Percentiles rank a stretch among this genome's conserved stretches.
These are phyloP conservation scores for Sitophilus oryzae DNA, from an alignment of 1,140 invertebrate species.

Conservation along the genomic window DNA sequence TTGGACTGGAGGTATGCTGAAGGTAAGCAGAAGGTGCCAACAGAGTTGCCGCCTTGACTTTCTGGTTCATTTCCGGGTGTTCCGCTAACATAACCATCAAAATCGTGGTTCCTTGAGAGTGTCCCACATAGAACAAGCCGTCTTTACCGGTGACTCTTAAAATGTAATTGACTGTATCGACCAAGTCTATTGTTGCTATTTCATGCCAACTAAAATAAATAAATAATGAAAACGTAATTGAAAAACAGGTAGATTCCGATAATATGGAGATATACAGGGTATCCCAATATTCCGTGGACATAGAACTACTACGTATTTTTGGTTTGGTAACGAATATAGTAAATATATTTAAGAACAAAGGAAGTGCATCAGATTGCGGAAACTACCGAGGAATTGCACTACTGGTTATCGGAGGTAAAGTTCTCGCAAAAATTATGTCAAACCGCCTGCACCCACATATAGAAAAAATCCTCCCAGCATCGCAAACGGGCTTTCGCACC, in stretches of 20 bases:
- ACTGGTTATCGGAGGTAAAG: too few relatives aligned
- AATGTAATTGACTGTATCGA: constrained; percentile 54
- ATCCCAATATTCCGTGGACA: too few relatives aligned
- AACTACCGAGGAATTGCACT: too few relatives aligned
- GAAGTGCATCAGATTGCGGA: too few relatives aligned
- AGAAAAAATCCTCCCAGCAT: too few relatives aligned
- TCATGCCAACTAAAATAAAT: constrained; percentile 32
- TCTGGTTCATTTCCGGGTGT: constrained; percentile 55
- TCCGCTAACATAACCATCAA: constrained; percentile 60
- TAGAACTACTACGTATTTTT: too few relatives aligned
- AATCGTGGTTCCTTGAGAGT: constrained; percentile 53
- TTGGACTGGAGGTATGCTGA: constrained; percentile 8
- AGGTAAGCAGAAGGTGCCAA: constrained; percentile 30
- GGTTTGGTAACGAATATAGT: too few relatives aligned
- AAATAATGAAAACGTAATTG: neutral
- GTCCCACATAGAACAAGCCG: constrained; percentile 31
- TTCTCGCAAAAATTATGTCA: too few relatives aligned
- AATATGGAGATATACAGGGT: too few relatives aligned
- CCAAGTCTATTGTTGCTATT: constrained; percentile 52
- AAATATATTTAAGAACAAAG: too few relatives aligned
- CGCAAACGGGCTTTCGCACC: too few relatives aligned
- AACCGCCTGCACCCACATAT: too few relatives aligned
- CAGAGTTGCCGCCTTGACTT: constrained; percentile 40
- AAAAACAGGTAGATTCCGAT: neutral
- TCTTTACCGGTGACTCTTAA: constrained; percentile 22